phyloP scores from a whole-genome alignment of 2,797 vertebrate genomes.

The Gallinago nigripennis region DNA sequence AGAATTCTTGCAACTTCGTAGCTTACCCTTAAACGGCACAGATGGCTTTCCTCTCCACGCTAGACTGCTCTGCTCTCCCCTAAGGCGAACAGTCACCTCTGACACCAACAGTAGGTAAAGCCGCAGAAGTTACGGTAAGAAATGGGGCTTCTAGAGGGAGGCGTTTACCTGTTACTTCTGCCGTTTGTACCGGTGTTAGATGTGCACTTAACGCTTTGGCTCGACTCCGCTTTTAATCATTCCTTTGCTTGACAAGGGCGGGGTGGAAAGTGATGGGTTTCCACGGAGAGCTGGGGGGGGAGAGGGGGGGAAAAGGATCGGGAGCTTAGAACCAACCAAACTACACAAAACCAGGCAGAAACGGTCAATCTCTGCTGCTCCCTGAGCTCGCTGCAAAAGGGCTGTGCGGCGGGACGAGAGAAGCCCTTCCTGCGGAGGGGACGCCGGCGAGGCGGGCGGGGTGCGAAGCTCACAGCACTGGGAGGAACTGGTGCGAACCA shows the following conservation, averaged over 20 bases:
- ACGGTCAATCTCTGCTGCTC: neutral
- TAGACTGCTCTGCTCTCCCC: neutral
- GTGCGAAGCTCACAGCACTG: neutral
- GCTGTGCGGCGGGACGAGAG: fast-evolving
- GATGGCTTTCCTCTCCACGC: conserved; percentile 26
- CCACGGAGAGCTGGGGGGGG: neutral
- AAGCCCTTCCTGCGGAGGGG: neutral
- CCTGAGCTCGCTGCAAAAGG: neutral
- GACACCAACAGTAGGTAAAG: conserved; percentile 24
- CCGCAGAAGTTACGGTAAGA: neutral
- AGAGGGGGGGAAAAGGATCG: neutral
- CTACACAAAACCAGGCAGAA: neutral
- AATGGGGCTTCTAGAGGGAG: neutral
- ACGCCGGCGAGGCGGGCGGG: too few species aligned
- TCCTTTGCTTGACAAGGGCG: neutral
- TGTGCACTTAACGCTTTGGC: neutral
- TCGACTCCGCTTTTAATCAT: neutral
- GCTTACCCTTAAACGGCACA: neutral
- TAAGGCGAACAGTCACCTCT: conserved; percentile 30
- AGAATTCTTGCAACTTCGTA: neutral
- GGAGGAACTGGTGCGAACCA: neutral
- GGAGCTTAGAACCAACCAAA: neutral
- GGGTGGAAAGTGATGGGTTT: neutral
- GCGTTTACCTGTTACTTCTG: neutral
- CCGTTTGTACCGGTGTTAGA: neutral